These are phyloP conservation scores for Parasteatoda lunata DNA, from an alignment of 2,888 invertebrate species.

Conservation along the genomic window DNA sequence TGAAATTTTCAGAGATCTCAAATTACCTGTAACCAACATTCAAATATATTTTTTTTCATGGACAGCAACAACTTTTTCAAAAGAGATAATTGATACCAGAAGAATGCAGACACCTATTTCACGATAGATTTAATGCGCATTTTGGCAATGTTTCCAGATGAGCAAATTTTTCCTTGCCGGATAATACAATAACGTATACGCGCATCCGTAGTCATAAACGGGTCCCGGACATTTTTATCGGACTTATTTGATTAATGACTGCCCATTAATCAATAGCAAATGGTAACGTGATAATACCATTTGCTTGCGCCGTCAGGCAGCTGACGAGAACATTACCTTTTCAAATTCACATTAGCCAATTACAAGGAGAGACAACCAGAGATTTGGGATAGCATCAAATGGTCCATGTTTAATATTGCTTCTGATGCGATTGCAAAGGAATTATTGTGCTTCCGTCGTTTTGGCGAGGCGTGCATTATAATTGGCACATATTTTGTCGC, in stretches of 20 bases:
- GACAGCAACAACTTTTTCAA: no score
- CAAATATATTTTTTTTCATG: no score
- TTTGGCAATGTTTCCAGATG: slow-evolving; percentile 27
- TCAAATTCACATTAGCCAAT: slow-evolving; percentile 57
- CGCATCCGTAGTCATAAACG: slow-evolving; percentile 46
- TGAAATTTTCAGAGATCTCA: no score
- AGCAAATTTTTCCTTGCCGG: slow-evolving; percentile 42
- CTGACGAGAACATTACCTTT: slow-evolving; percentile 65
- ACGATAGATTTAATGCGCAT: slow-evolving; percentile 20
- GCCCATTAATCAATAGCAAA: slow-evolving; percentile 65
- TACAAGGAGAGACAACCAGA: slow-evolving; percentile 33
- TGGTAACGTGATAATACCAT: slow-evolving; percentile 61
- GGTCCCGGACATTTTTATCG: slow-evolving; percentile 58
- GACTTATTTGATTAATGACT: slow-evolving; percentile 60
- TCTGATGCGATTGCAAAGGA: slow-evolving; percentile 24
- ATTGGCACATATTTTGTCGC: slow-evolving; percentile 12
- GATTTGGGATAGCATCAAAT: slow-evolving; percentile 49
- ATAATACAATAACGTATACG: slow-evolving; percentile 49
- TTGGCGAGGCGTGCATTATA: not conserved
- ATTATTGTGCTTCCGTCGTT: slow-evolving; percentile 20
- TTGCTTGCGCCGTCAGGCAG: slow-evolving; percentile 54
- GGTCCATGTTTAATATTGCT: slow-evolving; percentile 37
- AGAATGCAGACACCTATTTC: not conserved
- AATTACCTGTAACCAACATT: no score
- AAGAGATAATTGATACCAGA: not conserved